A percentile compares a stretch with the other conserved stretches of the same genome.
phyloP scores from a whole-genome alignment of 2,113 vertebrate genomes.

The Hyla sarda region DNA sequence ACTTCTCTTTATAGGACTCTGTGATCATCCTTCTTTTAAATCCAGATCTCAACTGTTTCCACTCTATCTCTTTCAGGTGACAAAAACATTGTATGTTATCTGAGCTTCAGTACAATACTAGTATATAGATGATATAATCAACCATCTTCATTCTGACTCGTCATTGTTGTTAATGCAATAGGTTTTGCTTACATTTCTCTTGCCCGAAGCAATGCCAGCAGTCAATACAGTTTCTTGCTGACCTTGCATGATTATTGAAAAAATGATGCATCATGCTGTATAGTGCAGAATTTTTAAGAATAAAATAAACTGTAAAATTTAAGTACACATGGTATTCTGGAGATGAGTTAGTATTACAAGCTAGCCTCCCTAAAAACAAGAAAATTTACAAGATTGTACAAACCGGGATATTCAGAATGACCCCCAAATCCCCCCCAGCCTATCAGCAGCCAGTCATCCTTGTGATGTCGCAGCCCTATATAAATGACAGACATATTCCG shows the following conservation, averaged over 20 bases:
- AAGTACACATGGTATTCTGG: not conserved
- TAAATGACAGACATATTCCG: no score
- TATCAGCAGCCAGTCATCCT: no score
- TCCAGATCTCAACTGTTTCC: conserved; percentile 25
- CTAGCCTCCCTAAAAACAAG: no score
- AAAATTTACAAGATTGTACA: no score
- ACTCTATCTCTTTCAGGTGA: not conserved
- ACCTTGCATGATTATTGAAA: conserved; percentile 13
- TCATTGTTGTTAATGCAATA: conserved; percentile 1
- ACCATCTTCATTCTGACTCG: no score
- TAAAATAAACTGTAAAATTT: not conserved
- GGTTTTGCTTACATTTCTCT: conserved; percentile 24
- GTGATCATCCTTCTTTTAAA: conserved; percentile 40
- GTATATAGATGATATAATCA: no score
- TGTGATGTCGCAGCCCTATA: no score
- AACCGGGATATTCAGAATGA: not conserved
- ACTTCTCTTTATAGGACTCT: conserved; percentile 27
- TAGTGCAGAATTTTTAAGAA: not conserved
- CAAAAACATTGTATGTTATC: not conserved
- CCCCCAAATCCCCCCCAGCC: no score
- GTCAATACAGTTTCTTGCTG: not conserved
- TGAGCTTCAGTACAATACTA: not conserved
- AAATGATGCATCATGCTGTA: not conserved
- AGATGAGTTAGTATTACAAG: not conserved
- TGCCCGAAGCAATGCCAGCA: conserved; percentile 24